Evolutionary conservation across 2,888 invertebrate genomes (phyloP).

Genomic region (Cephus rjabovi): DNA sequence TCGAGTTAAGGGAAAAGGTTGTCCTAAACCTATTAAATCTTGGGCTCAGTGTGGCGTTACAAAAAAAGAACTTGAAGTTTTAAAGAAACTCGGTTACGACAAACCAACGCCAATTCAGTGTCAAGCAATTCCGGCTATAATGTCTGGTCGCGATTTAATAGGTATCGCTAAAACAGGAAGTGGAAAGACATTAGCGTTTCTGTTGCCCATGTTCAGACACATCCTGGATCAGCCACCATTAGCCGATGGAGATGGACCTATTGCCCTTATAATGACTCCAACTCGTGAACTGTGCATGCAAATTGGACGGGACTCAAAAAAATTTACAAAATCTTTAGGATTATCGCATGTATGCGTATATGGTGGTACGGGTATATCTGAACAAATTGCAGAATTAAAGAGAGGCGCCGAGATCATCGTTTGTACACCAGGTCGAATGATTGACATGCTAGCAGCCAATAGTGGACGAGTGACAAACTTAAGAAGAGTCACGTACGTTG

Average conservation of each 20-base stretch:
- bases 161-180: conserved; percentile 99
- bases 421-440: conserved; percentile 99
- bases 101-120: conserved; percentile 99
- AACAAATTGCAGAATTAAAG: conserved; percentile 96
- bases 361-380: conserved; percentile 97
- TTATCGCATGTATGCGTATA: conserved; percentile 96
- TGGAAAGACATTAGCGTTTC: conserved; percentile 98
- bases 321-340: conserved; percentile 90
- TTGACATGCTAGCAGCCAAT: conserved; percentile 99
- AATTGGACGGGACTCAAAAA: conserved; percentile 95
- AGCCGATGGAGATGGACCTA: conserved; percentile 98
- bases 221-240: conserved; percentile 93
- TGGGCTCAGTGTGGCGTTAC: conserved; percentile 99
- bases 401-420: conserved; percentile 98
- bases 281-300: conserved; percentile 99
- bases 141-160: conserved; percentile 96
- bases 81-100: conserved; percentile 91
- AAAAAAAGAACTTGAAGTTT: conserved; percentile 91
- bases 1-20: conserved; percentile 94
- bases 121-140: conserved; percentile 96
- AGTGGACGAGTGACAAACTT: conserved; percentile 98
- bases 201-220: conserved; percentile 97
- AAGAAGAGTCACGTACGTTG: conserved; percentile 95
- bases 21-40: conserved; percentile 93
- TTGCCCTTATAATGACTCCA: conserved; percentile 97